Evolutionary conservation across 2,113 vertebrate genomes (phyloP).

Genomic region (Mormoops blainvillei): DNA sequence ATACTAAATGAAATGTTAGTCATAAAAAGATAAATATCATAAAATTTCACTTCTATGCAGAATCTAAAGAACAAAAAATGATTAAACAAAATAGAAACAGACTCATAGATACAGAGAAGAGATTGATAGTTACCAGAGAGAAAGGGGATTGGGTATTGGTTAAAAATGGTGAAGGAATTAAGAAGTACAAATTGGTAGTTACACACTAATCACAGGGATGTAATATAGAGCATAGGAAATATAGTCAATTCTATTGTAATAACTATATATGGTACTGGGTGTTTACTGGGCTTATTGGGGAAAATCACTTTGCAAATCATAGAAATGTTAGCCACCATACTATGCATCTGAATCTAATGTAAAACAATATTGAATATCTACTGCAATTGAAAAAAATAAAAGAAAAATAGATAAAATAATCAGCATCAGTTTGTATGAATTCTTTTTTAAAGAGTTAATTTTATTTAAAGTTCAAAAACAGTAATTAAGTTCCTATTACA

Average conservation of each 20-base stretch:
- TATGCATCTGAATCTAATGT: not conserved
- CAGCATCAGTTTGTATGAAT: not conserved
- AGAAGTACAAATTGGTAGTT: not conserved
- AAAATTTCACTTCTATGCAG: not conserved
- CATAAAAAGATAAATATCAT: not conserved
- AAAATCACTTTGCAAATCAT: not conserved
- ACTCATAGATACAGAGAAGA: not conserved
- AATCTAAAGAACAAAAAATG: not conserved
- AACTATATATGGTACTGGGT: not conserved
- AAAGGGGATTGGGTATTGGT: not conserved
- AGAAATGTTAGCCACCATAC: not conserved
- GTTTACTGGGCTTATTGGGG: not conserved
- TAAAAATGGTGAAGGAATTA: not conserved
- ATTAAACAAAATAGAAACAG: not conserved
- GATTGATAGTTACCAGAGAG: not conserved
- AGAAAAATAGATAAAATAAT: not conserved
- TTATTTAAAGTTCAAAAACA: not conserved
- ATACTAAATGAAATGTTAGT: not conserved
- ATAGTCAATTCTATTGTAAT: not conserved
- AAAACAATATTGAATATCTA: not conserved
- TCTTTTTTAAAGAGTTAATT: not conserved
- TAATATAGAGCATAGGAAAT: not conserved
- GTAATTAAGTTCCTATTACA: not conserved
- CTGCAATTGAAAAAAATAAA: not conserved
- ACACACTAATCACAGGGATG: not conserved